A percentile compares a stretch with the other conserved stretches of the same genome.
Evolutionary conservation across 2,113 vertebrate species (phyloP).

Genomic region (Hippocampus barbouri): DNA sequence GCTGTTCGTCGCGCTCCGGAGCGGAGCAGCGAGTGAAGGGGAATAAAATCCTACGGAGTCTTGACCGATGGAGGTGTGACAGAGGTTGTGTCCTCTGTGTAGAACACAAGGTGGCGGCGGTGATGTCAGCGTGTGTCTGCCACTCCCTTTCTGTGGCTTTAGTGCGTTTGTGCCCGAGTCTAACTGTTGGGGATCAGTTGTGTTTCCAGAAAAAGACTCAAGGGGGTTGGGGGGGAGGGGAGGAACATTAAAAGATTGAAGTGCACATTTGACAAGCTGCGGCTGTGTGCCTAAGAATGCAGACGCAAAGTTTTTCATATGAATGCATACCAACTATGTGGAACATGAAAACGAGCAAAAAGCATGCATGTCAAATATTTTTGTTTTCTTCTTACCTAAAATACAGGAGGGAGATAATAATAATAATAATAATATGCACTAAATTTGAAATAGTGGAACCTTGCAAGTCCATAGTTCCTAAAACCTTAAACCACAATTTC

Average conservation of each 20-base stretch:
- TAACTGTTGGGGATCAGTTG: constrained; percentile 1
- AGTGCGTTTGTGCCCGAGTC: neutral
- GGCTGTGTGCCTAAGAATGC: constrained; percentile 1
- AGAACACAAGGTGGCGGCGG: constrained; percentile 41
- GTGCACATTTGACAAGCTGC: neutral
- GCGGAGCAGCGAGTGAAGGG: constrained; percentile 34
- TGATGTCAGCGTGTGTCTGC: constrained; percentile 60
- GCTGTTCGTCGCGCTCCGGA: constrained; percentile 47
- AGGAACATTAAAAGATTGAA: neutral
- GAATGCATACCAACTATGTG: neutral
- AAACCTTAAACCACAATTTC: too few relatives aligned
- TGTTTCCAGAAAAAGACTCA: constrained; percentile 5
- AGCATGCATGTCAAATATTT: too few relatives aligned
- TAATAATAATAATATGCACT: too few relatives aligned
- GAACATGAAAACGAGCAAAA: too few relatives aligned
- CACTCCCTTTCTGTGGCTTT: constrained; percentile 34
- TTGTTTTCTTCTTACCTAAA: too few relatives aligned
- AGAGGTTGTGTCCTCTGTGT: constrained; percentile 61
- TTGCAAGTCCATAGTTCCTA: too few relatives aligned
- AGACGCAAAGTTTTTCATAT: neutral
- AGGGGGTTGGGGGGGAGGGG: neutral
- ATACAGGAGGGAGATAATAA: too few relatives aligned
- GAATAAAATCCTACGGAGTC: constrained; percentile 56
- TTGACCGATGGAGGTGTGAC: constrained; percentile 33
- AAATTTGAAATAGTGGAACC: too few relatives aligned